Conservation (phyloP, 1,140 invertebrate species). For the Bombus confusus region DNA sequence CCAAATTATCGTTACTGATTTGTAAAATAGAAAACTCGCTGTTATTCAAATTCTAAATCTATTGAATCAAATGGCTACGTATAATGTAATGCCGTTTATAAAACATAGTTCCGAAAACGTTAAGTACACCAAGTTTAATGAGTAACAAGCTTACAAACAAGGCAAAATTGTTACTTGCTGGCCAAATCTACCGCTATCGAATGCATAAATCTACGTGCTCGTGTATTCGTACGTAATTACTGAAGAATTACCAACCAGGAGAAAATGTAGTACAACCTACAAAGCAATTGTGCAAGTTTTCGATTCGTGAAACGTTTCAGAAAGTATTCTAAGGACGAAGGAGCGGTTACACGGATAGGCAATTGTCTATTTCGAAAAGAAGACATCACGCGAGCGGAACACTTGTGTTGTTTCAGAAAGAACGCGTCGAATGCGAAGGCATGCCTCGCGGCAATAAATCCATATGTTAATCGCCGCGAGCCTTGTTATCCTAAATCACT, state of each 20-base stretch:
- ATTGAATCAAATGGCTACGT: neutral
- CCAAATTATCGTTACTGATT: too few species aligned
- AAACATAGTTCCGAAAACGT: neutral
- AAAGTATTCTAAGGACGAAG: neutral
- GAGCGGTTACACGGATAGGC: neutral
- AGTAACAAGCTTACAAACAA: neutral
- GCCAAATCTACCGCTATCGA: neutral
- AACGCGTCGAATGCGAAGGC: neutral
- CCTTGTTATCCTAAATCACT: slow-evolving; percentile 32
- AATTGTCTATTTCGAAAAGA: neutral
- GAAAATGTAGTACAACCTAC: neutral
- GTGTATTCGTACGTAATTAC: neutral
- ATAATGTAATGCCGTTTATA: neutral
- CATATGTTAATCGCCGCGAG: slow-evolving; percentile 47
- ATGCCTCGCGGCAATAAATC: slow-evolving; percentile 40
- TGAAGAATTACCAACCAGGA: neutral
- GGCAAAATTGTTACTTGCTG: neutral
- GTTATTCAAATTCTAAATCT: neutral
- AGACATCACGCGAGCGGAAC: neutral
- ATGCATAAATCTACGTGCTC: neutral
- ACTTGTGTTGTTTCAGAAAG: neutral
- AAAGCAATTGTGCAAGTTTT: neutral
- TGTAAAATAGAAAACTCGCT: too few species aligned
- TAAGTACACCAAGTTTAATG: neutral
- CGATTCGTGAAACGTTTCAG: neutral